Base-by-base conservation (phyloP, 1,140 invertebrate species). In the Drosophila guanche region DNA sequence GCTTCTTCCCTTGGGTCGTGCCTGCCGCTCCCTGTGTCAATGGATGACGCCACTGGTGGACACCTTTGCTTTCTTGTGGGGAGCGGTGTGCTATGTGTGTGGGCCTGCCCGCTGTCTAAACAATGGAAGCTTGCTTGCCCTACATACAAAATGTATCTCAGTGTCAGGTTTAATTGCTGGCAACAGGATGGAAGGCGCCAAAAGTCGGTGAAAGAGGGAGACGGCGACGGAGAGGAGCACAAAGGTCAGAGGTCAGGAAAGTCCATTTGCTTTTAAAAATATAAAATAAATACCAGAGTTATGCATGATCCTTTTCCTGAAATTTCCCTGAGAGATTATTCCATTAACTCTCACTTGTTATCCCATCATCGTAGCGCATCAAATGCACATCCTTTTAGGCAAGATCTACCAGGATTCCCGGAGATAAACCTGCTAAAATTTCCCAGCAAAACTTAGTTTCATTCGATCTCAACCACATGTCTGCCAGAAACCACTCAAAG, bases 41-140 rank as follows among this genome's bases (percentile, higher is more conserved):
- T 85, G 73, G 59, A 63, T 85, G 77, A 77, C 81, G 81, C 77
- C 81, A 81, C 68, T 74, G 57, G 53, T 66, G 76, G 81, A 67
- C 81, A 85, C 80, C 80, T 86, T 70, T 47, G 74, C n/a, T 40
- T 55, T 55, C 20, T 41, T 10, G 6, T 41, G 25, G 68, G 50
- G 40, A 56, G 51, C 52, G 70, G 67, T n/a, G 46, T 63, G 41
- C 54, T 40, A 42, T 63, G 73, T 71, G 56, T 51, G 69, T 73
- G 70, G 69, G 57, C 58, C 48, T 20, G 0, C 41, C 37, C 53
- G 51, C 33, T 37, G 51, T 59, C 43, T 27, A 67, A 68, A 66
- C 55, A 79, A 71, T 77, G 67, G 52, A 50, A 57, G 55, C 42
- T 57, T 61, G 40, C 46, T 60, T 23, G 12, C 48, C 57, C 33